Base-by-base conservation (phyloP, 2,797 vertebrate genomes). In the Bucorvus abyssinicus region DNA sequence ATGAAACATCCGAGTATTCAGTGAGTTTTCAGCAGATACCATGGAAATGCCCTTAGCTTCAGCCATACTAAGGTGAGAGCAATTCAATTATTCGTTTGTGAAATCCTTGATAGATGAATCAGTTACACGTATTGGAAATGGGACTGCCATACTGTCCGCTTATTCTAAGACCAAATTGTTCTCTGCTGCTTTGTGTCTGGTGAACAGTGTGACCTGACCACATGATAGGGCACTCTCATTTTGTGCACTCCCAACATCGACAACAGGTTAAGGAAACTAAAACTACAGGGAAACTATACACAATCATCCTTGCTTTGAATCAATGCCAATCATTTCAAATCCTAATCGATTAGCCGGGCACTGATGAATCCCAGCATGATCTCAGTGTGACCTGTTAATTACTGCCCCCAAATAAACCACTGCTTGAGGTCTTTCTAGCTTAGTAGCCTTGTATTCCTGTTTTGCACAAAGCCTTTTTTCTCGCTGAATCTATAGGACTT, bases 401-500 rank as follows among this genome's bases (percentile, higher is more conserved):
- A 44, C n/a, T 60, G 29, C 10, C 23, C 20, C 27, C n/a, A 84
- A 67, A 78, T 56, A 78, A 89, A 94, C 57, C 23, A 57, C 64
- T 80, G 45, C 38, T 85, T 79, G 63, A 67, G 29, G 19, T 56
- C 24, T 24, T 40, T 53, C 24, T 56, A 52, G 32, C n/a, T 76
- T 12, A 69, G 42, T 47, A 90, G 56, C n/a, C 40, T 76, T 77
- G 10, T 73, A 77, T 50, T 89, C 42, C 34, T n/a, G 19, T 40
- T 89, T 63, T 77, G 20, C 18, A 23, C 7, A 55, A 78, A 61
- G 15, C 23, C 24, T 65, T 82, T 84, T 45, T 24, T 42, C 18
- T 36, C 0, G 0, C 13, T 38, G 26, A 49, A 63, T 42, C 49
- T 47, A 14, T 5, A 57, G 18, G 44, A 79, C 59, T 49, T 47